Conservation (phyloP, 2,113 vertebrate genomes). For the Heptranchias perlo region DNA sequence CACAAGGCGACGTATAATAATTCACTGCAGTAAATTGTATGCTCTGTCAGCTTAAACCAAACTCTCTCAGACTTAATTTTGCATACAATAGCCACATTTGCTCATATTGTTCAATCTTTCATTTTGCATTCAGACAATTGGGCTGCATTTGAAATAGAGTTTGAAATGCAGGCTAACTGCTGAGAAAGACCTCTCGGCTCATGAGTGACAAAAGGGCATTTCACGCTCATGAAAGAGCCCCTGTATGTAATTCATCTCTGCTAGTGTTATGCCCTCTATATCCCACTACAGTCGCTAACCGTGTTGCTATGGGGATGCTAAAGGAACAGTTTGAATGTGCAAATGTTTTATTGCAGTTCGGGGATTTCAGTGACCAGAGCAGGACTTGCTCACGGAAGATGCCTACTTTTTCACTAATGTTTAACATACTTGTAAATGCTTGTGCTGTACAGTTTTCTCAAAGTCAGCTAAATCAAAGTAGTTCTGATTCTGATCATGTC, state of each 20-base stretch:
- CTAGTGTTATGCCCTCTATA: conserved; percentile 35
- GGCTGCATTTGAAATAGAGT: conserved; percentile 7
- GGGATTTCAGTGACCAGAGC: not conserved
- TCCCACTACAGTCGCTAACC: conserved; percentile 21
- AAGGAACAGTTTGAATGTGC: conserved; percentile 36
- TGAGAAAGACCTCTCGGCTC: conserved; percentile 21
- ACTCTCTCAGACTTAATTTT: not conserved
- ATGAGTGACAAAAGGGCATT: conserved; percentile 37
- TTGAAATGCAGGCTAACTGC: conserved; percentile 23
- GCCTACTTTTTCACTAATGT: not conserved
- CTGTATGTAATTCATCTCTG: conserved; percentile 36
- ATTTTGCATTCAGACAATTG: conserved; percentile 14
- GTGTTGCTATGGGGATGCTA: conserved; percentile 31
- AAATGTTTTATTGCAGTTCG: conserved; percentile 31
- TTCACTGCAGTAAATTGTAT: conserved; percentile 3
- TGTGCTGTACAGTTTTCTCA: not conserved
- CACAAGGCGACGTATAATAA: not conserved
- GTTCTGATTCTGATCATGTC: not conserved
- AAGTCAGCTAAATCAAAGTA: conserved; percentile 19
- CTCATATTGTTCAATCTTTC: conserved; percentile 17
- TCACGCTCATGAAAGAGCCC: conserved; percentile 35
- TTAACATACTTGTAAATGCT: conserved; percentile 30
- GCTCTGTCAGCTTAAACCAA: not conserved
- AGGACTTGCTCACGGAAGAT: not conserved
- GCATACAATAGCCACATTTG: conserved; percentile 26